These are phyloP conservation scores for Macrosoma leucophasiata DNA, from an alignment of 2,888 invertebrate species.

Conservation along the genomic window DNA sequence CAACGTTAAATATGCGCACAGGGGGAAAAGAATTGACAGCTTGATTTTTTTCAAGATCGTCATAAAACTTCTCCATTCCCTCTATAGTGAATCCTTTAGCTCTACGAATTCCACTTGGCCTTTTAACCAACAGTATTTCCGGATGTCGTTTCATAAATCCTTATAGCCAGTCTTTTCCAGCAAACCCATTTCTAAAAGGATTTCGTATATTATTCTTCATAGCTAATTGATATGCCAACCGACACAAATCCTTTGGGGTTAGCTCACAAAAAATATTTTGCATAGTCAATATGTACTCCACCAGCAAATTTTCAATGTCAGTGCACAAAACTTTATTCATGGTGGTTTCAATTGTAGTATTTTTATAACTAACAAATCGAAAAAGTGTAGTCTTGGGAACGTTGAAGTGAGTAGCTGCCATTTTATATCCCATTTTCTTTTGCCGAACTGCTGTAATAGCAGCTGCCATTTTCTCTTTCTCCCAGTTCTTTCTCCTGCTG, in stretches of 20 bases:
- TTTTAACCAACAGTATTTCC: conserved; percentile 22
- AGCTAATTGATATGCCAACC: conserved; percentile 18
- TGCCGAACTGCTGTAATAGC: conserved; percentile 14
- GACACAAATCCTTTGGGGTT: conserved; percentile 13
- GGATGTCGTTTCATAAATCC: conserved; percentile 26
- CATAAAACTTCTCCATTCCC: conserved; percentile 20
- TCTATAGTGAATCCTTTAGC: conserved; percentile 24
- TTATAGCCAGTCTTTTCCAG: conserved; percentile 20
- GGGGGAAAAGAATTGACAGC: conserved; percentile 15
- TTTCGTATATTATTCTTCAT: conserved; percentile 14
- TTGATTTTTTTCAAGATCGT: conserved; percentile 21
- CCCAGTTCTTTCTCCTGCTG: conserved; percentile 10
- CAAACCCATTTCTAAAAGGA: conserved; percentile 15
- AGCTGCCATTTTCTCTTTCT: conserved; percentile 10
- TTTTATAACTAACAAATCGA: conserved; percentile 5
- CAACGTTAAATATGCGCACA: no score
- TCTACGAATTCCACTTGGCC: conserved; percentile 24
- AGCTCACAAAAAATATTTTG: conserved; percentile 16
- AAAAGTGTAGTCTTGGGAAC: conserved; percentile 18
- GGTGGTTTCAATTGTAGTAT: no score
- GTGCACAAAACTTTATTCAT: no score
- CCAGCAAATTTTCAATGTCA: conserved; percentile 12
- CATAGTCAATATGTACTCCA: conserved; percentile 13
- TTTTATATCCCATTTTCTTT: conserved; percentile 17
- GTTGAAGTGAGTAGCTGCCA: conserved; percentile 11